Evolutionary conservation across 2,113 vertebrate genomes (phyloP), one percentile per base, ranked within the genome.

Genomic region (Ranitomeya imitator): DNA sequence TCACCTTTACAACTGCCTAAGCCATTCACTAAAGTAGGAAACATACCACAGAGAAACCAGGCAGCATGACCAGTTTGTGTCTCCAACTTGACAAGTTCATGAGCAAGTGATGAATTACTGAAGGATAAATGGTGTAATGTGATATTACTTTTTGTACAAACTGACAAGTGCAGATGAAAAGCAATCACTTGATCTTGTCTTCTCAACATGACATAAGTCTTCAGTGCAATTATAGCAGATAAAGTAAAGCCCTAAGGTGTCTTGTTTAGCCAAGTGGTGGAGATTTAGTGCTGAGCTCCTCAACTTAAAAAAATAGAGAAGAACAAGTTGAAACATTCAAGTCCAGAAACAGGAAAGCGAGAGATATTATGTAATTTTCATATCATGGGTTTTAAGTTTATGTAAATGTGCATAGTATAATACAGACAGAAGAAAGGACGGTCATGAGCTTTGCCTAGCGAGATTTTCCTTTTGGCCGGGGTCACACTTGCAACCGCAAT

Each of bases 1-100:
- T 51, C 4, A 69, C 88, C 91, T 94, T 94, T 92, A 92, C 86
- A 93, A 93, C 90, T 91, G 90, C 94, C 94, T 90, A 93, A 93
- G 93, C 88, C 92, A 89, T 90, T 91, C 91, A 90, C 19, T 91
- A 93, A 93, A 93, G 60, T 89, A 91, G 88, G 91, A 93, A 93
- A 93, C 84, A 8, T 91, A 88, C 94, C 91, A 92, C 11, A 16
- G 84, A 86, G 92, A 89, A 92, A 92, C 93, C 91, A 78, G 31
- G 90, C 91, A 91, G 86, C 90, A 88, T 83, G 88, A 87, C 86
- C 88, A 90, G 91, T 89, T 91, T 90, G 89, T 45, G 90, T 83
- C 88, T 93, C 90, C 92, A 88, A 85, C 89, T 79, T 85, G 93
- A 91, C 85, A 45, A 88, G 71, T 89, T 9, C 89, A 91, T 92